These are phyloP conservation scores for Yponomeuta evonymella DNA, from an alignment of 2,888 invertebrate genomes.

Conservation along the genomic window DNA sequence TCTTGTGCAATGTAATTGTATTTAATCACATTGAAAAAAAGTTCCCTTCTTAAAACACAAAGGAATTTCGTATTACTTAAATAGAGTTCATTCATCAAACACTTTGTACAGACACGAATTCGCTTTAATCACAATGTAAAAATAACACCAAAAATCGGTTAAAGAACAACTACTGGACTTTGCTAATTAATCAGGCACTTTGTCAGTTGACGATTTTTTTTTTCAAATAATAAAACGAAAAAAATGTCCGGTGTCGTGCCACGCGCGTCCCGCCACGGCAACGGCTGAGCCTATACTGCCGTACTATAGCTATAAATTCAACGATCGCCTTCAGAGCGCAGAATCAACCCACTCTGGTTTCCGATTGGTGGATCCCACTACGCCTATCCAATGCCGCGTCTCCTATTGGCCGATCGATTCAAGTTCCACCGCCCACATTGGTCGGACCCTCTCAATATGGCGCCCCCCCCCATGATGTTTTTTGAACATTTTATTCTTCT, in stretches of 20 bases:
- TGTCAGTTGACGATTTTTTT: slow-evolving; percentile 48
- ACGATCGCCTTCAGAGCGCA: slow-evolving; percentile 70
- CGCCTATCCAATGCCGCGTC: slow-evolving; percentile 51
- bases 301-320: slow-evolving; percentile 69
- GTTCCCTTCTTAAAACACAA: neutral
- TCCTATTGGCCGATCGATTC: slow-evolving; percentile 48
- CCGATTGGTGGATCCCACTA: slow-evolving; percentile 51
- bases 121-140: slow-evolving; percentile 12
- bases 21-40: neutral
- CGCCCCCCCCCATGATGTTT: slow-evolving; percentile 73
- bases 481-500: slow-evolving; percentile 68
- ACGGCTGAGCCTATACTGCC: slow-evolving; percentile 70
- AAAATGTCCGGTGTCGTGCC: slow-evolving; percentile 37
- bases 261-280: slow-evolving; percentile 49
- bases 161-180: slow-evolving; percentile 24
- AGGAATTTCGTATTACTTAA: too few relatives aligned
- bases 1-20: neutral
- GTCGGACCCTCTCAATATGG: slow-evolving; percentile 69
- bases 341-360: slow-evolving; percentile 48
- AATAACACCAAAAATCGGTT: slow-evolving; percentile 22
- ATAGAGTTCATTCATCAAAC: neutral
- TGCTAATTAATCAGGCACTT: slow-evolving; percentile 57
- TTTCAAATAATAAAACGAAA: slow-evolving; percentile 30
- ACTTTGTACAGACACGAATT: neutral
- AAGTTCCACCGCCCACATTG: slow-evolving; percentile 63